Evolutionary conservation across 1,140 invertebrate species (phyloP).

Genomic region (Drosophila micromelanica): DNA sequence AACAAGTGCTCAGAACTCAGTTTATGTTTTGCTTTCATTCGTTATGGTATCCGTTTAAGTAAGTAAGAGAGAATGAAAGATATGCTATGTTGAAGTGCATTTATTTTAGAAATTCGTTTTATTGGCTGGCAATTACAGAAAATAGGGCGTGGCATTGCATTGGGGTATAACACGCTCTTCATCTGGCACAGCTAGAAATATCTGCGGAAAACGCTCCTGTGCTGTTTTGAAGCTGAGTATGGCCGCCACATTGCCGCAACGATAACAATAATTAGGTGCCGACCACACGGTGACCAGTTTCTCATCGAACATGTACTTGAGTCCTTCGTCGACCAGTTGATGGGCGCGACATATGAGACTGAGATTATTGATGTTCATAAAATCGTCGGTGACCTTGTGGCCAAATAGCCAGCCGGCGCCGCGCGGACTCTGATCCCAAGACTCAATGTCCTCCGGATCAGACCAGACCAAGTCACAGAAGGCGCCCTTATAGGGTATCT

Average conservation of each 20-base stretch:
- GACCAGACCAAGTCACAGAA: conserved; percentile 98
- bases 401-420: conserved; percentile 98
- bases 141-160: conserved; percentile 96
- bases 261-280: conserved; percentile 98
- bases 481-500: conserved; percentile 98
- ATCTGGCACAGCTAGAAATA: conserved; percentile 98
- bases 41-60: not conserved
- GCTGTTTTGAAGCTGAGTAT: conserved; percentile 93
- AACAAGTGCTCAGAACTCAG: not conserved
- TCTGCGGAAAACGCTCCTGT: conserved; percentile 92
- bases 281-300: conserved; percentile 98
- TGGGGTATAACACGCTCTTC: conserved; percentile 95
- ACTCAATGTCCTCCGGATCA: conserved; percentile 96
- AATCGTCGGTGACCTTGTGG: conserved; percentile 95
- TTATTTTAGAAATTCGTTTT: not conserved
- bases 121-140: conserved; percentile 88
- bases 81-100: not conserved
- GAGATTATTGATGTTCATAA: conserved; percentile 95
- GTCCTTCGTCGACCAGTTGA: conserved; percentile 98
- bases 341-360: conserved; percentile 97
- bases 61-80: not conserved
- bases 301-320: conserved; percentile 97
- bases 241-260: conserved; percentile 96
- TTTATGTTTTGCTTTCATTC: conserved; percentile 11
- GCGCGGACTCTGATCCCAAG: conserved; percentile 92